Conservation (phyloP, 2,797 vertebrate genomes). For the Galago senegalensis region DNA sequence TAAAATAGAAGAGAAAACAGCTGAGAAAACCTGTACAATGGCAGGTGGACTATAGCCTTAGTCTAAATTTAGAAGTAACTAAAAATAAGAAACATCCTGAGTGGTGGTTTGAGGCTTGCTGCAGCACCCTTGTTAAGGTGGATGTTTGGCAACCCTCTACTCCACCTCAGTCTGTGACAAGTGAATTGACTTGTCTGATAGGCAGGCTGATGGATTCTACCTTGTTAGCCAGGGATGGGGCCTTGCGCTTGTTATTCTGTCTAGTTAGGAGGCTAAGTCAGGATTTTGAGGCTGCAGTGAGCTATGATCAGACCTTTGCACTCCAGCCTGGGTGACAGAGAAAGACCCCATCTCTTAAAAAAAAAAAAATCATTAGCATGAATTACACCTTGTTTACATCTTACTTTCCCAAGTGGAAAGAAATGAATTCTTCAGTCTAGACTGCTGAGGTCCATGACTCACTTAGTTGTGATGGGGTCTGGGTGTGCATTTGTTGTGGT, state of each 20-base stretch:
- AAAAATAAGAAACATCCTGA: background rate
- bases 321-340: background rate
- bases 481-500: no score
- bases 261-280: background rate
- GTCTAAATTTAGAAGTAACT: constrained; percentile 54
- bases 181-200: background rate
- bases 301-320: background rate
- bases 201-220: background rate
- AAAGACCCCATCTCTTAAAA: background rate
- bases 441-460: background rate
- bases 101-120: background rate
- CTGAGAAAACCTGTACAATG: background rate
- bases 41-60: background rate
- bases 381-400: background rate
- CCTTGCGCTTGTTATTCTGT: rapidly evolving
- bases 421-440: background rate
- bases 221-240: background rate
- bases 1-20: background rate
- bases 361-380: background rate
- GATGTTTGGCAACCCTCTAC: background rate
- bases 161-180: background rate
- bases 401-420: background rate
- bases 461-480: no score
- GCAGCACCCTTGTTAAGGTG: background rate
- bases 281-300: background rate